Percentiles rank a stretch among this genome's conserved stretches.
phyloP scores from a whole-genome alignment of 2,888 invertebrate species.

The Dyspetes luteomarginatus region DNA sequence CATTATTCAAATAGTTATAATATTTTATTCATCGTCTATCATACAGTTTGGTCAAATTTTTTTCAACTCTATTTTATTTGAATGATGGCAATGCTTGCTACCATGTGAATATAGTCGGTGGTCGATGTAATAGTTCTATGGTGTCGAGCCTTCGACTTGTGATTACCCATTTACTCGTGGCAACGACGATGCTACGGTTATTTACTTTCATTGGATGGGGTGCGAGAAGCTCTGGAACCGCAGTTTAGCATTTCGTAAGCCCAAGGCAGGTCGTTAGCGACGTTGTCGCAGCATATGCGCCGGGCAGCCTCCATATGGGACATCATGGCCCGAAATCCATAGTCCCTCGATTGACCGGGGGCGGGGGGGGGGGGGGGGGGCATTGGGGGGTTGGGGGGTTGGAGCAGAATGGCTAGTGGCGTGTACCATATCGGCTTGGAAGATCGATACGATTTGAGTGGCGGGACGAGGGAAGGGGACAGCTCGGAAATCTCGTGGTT shows the following conservation, averaged over 20 bases:
- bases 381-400: no score
- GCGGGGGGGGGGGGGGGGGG: no score
- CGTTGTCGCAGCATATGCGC: slow-evolving; percentile 83
- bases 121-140: slow-evolving; percentile 8
- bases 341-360: slow-evolving; percentile 60
- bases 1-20: not conserved
- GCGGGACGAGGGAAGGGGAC: no score
- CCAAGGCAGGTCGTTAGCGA: slow-evolving; percentile 82
- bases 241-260: slow-evolving; percentile 81
- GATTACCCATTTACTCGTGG: slow-evolving; percentile 76
- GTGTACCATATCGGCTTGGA: slow-evolving; percentile 53
- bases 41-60: no score
- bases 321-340: slow-evolving; percentile 76
- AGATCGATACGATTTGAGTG: slow-evolving; percentile 77
- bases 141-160: slow-evolving; percentile 64
- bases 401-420: slow-evolving; percentile 40
- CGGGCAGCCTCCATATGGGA: slow-evolving; percentile 83
- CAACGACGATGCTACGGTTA: slow-evolving; percentile 81
- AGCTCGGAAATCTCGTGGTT: slow-evolving; percentile 19
- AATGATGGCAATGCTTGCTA: not conserved
- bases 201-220: slow-evolving; percentile 79
- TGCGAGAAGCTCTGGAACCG: slow-evolving; percentile 73
- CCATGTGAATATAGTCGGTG: slow-evolving; percentile 1
- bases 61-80: not conserved
- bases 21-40: no score